Evolutionary conservation across 1,140 invertebrate species (phyloP), one percentile per base, ranked within the genome.

Genomic region (Drosophila teissieri): DNA sequence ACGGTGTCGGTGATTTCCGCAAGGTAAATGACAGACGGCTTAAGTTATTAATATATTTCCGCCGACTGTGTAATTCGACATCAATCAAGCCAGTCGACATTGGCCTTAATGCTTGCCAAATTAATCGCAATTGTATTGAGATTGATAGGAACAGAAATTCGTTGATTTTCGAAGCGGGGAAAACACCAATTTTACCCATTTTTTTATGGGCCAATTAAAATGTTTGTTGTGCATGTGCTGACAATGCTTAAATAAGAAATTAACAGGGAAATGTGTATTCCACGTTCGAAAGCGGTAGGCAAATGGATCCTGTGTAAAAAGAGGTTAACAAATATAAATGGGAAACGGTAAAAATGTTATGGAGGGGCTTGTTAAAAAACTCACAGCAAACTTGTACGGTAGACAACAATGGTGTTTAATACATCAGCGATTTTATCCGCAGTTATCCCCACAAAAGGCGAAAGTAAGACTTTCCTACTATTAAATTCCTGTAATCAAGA

Each of bases 41-140:
- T 70, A 78, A 78, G 74, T 78, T 78, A 78, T 78, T 78, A 78
- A 78, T 78, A 78, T 72, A 78, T 78, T 78, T 63, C 64, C 56
- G 55, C 5, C 34, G 46, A 68, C 62, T 54, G 48, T 39, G 58
- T 19, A 39, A 34, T 14, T 55, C 52, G 57, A 56, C 79, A 82
- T 83, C 75, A 83, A 83, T 83, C 80, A 84, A 78, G 76, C 63
- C 44, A 73, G 61, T 17, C 14, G 58, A 19, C 51, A 49, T 46
- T 24, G 70, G 44, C 51, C 49, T 40, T 62, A 60, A 58, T 58
- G 72, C 44, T 40, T 42, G 24, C 49, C 57, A 81, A 86, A 88
- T 86, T 79, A 86, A 79, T 88, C 63, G 75, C 65, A 62, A 73
- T 73, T 69, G 52, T 54, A 86, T 83, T 83, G 79, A 86, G 70